These are phyloP conservation scores for Papilio polytes DNA, from an alignment of 1,140 invertebrate species.

Conservation along the genomic window DNA sequence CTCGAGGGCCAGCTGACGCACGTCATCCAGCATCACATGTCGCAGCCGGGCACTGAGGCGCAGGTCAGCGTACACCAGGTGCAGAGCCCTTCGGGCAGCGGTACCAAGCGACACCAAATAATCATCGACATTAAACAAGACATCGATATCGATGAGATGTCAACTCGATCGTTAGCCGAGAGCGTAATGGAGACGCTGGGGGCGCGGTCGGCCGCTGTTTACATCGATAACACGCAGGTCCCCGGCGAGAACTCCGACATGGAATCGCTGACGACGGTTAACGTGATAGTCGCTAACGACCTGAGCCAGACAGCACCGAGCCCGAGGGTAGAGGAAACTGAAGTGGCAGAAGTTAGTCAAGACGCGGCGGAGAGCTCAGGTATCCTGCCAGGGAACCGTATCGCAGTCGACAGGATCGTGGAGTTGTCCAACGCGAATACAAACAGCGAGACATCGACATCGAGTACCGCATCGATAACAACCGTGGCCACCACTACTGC, in stretches of 20 bases:
- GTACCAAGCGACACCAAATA: slow-evolving; percentile 80
- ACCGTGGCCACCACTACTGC: slow-evolving; percentile 72
- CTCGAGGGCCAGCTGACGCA: slow-evolving; percentile 74
- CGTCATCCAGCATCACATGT: slow-evolving; percentile 77
- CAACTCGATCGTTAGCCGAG: slow-evolving; percentile 79
- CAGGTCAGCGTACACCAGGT: slow-evolving; percentile 80
- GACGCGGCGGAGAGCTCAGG: slow-evolving; percentile 62
- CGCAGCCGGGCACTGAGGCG: slow-evolving; percentile 68
- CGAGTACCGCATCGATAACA: slow-evolving; percentile 59
- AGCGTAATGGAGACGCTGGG: slow-evolving; percentile 82
- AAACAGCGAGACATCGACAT: slow-evolving; percentile 55
- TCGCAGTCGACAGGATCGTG: slow-evolving; percentile 74
- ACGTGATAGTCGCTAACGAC: slow-evolving; percentile 80
- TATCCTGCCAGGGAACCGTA: slow-evolving; percentile 64
- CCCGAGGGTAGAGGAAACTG: slow-evolving; percentile 58
- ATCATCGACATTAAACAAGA: slow-evolving; percentile 84
- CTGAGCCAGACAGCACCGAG: slow-evolving; percentile 59
- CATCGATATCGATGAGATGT: slow-evolving; percentile 81
- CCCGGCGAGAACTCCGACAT: slow-evolving; percentile 69
- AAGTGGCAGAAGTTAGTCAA: slow-evolving; percentile 48
- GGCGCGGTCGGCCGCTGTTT: slow-evolving; percentile 77
- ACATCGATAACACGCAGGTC: slow-evolving; percentile 77
- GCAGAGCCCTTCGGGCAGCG: slow-evolving; percentile 70
- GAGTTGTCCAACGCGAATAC: slow-evolving; percentile 67
- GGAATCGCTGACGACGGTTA: slow-evolving; percentile 79